phyloP scores from a whole-genome alignment of 1,140 invertebrate genomes.

The Trinorchestia longiramus region DNA sequence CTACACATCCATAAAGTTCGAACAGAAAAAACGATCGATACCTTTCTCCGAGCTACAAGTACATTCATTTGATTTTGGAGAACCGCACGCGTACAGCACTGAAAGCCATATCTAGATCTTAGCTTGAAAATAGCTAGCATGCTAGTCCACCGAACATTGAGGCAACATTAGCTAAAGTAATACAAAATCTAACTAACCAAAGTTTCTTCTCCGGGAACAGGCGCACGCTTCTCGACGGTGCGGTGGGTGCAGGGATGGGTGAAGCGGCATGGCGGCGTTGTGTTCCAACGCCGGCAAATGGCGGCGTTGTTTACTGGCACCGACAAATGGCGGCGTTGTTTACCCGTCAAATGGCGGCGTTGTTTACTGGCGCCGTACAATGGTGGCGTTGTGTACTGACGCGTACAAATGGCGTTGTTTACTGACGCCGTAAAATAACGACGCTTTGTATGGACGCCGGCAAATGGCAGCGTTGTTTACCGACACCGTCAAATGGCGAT shows the following conservation, averaged over 20 bases:
- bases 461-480: background rate
- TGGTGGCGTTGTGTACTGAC: background rate
- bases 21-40: background rate
- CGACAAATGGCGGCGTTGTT: background rate
- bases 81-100: background rate
- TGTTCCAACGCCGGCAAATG: background rate
- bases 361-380: background rate
- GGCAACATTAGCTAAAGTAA: constrained; percentile 53
- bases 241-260: background rate
- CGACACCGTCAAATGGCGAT: background rate
- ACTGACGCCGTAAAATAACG: background rate
- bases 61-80: constrained; percentile 21
- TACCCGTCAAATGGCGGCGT: background rate
- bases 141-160: constrained; percentile 50
- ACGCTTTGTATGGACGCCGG: too few relatives aligned
- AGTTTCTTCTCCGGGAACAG: background rate
- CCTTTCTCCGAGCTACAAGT: background rate
- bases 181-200: constrained; percentile 44
- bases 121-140: constrained; percentile 48
- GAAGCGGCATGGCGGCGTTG: background rate
- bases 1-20: background rate
- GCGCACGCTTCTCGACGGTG: background rate
- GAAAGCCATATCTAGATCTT: background rate
- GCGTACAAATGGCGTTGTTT: background rate
- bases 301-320: background rate